Evolutionary conservation across 2,797 vertebrate species (phyloP), one percentile per base, ranked within the genome.

Genomic region (Helostoma temminkii): DNA sequence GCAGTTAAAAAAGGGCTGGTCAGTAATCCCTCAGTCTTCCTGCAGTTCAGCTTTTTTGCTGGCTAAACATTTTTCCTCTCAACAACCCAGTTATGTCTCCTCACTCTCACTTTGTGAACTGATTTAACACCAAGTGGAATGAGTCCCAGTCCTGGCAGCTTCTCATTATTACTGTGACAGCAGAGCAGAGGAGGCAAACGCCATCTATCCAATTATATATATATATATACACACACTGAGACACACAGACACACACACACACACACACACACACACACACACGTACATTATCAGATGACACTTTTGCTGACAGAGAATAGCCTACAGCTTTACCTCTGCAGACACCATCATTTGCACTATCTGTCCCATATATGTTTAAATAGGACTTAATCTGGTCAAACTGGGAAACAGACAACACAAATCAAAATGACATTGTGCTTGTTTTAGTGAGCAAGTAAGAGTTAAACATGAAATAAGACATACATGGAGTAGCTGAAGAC

Each of bases 111-210:
- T 52, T 54, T 72, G 65, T 60, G 59, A 81, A 65, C 75, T 55
- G 46, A 41, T 80, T n/a, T 48, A 80, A 80, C 78, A 80, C 72
- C 55, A 25, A 81, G 48, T 69, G 63, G 69, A 84, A 83, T 70
- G 75, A 80, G 59, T 65, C 84, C 28, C 67, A 77, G 69, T 9
- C 10, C 74, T 78, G 80, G 71, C 80, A 85, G 73, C 83, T 74
- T 46, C 73, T 84, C 79, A 86, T 88, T 87, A 82, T 73, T 49
- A 88, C 75, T 70, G 71, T 78, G 78, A 77, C 80, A 85, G 80
- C 57, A 65, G 52, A 74, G 70, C 57, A 71, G 52, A 67, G 24
- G 39, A 66, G 41, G 72, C 15, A 49, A 61, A 42, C n/a, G n/a
- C n/a, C n/a, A n/a, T n/a, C n/a, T n/a, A n/a, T n/a, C n/a, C n/a